Evolutionary conservation across 2,113 vertebrate species (phyloP).

Genomic region (Cynoglossus semilaevis): DNA sequence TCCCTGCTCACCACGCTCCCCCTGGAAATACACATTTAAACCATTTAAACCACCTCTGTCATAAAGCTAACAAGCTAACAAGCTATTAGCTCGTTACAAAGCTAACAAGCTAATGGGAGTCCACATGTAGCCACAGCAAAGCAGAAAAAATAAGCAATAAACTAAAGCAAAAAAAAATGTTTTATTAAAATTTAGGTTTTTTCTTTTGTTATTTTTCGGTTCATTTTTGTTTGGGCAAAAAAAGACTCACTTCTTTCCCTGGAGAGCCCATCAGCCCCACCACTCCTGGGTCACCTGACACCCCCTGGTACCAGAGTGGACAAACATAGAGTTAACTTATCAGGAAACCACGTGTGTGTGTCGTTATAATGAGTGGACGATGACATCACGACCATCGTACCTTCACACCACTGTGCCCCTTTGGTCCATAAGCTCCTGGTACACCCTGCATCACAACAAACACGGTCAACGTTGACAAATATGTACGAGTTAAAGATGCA

Average conservation of each 20-base stretch:
- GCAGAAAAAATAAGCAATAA: too few species aligned
- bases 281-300: slow-evolving; percentile 79
- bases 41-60: too few species aligned
- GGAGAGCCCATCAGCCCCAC: slow-evolving; percentile 87
- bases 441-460: slow-evolving; percentile 76
- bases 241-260: slow-evolving; percentile 85
- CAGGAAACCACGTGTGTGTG: neutral
- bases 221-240: too few species aligned
- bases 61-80: too few species aligned
- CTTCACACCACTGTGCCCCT: slow-evolving; percentile 82
- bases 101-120: too few species aligned
- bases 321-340: neutral
- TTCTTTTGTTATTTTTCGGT: too few species aligned
- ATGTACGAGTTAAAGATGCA: neutral
- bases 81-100: too few species aligned
- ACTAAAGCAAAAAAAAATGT: too few species aligned
- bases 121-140: too few species aligned
- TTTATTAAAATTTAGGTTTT: too few species aligned
- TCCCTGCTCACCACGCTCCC: slow-evolving; percentile 87
- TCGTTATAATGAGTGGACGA: neutral
- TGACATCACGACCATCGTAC: slow-evolving; percentile 63
- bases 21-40: slow-evolving; percentile 71
- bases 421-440: slow-evolving; percentile 85
- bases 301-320: slow-evolving; percentile 74
- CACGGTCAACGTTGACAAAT: neutral